Percentiles rank a stretch among this genome's conserved stretches.
Conservation (phyloP, 37 sponge, comb jelly and placozoan species). For the Beroe forskalii region DNA sequence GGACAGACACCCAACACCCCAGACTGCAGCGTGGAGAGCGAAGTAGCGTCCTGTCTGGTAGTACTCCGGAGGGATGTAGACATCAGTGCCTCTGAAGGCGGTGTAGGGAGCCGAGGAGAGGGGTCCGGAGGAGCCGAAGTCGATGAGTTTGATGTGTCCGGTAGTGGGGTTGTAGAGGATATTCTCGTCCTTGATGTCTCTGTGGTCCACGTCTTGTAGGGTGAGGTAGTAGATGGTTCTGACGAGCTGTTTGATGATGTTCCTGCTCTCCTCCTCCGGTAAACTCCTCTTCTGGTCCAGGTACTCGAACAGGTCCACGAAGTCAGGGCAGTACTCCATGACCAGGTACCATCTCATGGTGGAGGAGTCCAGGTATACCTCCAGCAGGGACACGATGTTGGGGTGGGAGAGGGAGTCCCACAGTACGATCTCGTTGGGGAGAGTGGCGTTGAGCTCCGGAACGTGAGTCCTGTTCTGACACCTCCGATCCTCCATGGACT, state of each 20-base stretch:
- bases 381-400: slow-evolving; percentile 7
- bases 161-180: slow-evolving; percentile 57
- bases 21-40: slow-evolving; percentile 29
- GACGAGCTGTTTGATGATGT: slow-evolving; percentile 29
- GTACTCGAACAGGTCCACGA: slow-evolving; percentile 43
- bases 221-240: background rate
- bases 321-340: slow-evolving; percentile 10
- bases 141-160: slow-evolving; percentile 55
- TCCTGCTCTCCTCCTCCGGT: background rate
- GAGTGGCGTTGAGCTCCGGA: background rate
- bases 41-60: background rate
- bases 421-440: slow-evolving; percentile 36
- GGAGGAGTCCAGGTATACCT: background rate
- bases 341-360: slow-evolving; percentile 31
- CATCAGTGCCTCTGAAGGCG: slow-evolving; percentile 26
- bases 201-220: slow-evolving; percentile 9
- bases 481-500: slow-evolving; percentile 9
- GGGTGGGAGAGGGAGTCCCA: slow-evolving; percentile 27
- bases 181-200: slow-evolving; percentile 62
- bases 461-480: background rate
- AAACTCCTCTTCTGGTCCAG: background rate
- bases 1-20: slow-evolving; percentile 38
- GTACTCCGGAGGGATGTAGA: slow-evolving; percentile 63
- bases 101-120: slow-evolving; percentile 1
- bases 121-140: slow-evolving; percentile 18